Conservation (phyloP, 2,113 vertebrate species). For the Entelurus aequoreus region DNA sequence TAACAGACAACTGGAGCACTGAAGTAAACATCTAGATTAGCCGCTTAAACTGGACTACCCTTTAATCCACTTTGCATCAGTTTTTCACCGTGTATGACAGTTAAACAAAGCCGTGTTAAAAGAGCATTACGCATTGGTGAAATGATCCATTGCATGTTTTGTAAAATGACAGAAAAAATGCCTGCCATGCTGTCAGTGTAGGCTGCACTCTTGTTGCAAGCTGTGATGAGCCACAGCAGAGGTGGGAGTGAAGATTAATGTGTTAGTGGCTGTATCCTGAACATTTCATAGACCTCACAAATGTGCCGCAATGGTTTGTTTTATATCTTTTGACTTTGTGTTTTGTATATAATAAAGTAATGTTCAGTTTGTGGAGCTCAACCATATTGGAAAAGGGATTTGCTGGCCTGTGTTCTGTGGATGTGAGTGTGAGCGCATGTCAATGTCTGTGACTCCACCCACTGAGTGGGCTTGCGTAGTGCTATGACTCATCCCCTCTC, state of each 20-base stretch:
- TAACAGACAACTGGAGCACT: conserved; percentile 19
- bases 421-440: conserved; percentile 46
- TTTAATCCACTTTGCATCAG: conserved; percentile 7
- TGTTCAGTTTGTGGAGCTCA: not conserved
- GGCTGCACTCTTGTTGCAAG: conserved; percentile 49
- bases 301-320: not conserved
- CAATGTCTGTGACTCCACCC: conserved; percentile 60
- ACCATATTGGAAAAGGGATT: conserved; percentile 19
- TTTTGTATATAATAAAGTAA: conserved; percentile 1
- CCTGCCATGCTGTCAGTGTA: conserved; percentile 41
- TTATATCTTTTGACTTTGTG: not conserved
- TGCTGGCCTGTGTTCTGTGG: conserved; percentile 44
- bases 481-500: conserved; percentile 68
- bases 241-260: conserved; percentile 61
- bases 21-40: conserved; percentile 33
- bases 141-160: conserved; percentile 8
- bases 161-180: conserved; percentile 44
- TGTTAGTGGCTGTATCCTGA: conserved; percentile 48
- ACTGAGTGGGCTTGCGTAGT: conserved; percentile 68
- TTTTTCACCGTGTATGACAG: conserved; percentile 7
- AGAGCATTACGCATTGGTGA: not conserved
- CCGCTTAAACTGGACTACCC: conserved; percentile 6
- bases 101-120: conserved; percentile 1
- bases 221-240: conserved; percentile 54
- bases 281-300: conserved; percentile 18